Percentiles rank a stretch among this genome's conserved stretches.
Conservation (phyloP, 2,888 invertebrate genomes). For the Netelia inedita region DNA sequence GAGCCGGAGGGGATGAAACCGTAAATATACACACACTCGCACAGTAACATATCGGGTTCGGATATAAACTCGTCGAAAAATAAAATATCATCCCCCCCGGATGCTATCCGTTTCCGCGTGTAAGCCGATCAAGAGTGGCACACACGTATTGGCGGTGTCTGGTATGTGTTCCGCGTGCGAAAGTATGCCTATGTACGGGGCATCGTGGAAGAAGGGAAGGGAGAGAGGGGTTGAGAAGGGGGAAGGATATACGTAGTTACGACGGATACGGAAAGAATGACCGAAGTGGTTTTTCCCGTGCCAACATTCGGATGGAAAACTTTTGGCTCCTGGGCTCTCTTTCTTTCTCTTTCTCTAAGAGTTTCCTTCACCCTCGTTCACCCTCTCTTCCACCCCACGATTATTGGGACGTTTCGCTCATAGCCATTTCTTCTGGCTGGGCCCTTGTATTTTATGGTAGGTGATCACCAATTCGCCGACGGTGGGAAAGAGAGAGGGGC, state of each 20-base stretch:
- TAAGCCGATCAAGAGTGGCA: constrained; percentile 75
- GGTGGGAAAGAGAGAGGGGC: background rate
- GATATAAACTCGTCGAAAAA: constrained; percentile 63
- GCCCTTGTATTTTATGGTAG: constrained; percentile 52
- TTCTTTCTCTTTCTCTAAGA: constrained; percentile 52
- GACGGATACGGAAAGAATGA: constrained; percentile 16
- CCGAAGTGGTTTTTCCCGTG: constrained; percentile 52
- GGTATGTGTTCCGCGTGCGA: constrained; percentile 63
- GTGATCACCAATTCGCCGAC: constrained; percentile 44
- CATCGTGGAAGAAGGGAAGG: background rate
- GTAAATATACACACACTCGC: background rate
- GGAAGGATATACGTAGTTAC: constrained; percentile 7
- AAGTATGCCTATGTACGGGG: constrained; percentile 53
- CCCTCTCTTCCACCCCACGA: constrained; percentile 67
- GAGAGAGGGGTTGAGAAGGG: background rate
- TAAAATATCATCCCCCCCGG: constrained; percentile 73
- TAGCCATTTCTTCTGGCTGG: constrained; percentile 49
- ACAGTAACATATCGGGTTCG: constrained; percentile 24
- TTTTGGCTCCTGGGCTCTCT: constrained; percentile 69
- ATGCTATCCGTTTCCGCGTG: constrained; percentile 72
- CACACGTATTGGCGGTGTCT: constrained; percentile 14
- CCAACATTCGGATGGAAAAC: constrained; percentile 67
- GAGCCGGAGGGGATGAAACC: constrained; percentile 1
- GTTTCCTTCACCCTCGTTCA: constrained; percentile 65
- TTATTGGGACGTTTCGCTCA: constrained; percentile 77